Percentiles rank a stretch among this genome's conserved stretches.
These are phyloP conservation scores for Orientallactaga bullata DNA, from an alignment of 2,113 vertebrate species.

Conservation along the genomic window DNA sequence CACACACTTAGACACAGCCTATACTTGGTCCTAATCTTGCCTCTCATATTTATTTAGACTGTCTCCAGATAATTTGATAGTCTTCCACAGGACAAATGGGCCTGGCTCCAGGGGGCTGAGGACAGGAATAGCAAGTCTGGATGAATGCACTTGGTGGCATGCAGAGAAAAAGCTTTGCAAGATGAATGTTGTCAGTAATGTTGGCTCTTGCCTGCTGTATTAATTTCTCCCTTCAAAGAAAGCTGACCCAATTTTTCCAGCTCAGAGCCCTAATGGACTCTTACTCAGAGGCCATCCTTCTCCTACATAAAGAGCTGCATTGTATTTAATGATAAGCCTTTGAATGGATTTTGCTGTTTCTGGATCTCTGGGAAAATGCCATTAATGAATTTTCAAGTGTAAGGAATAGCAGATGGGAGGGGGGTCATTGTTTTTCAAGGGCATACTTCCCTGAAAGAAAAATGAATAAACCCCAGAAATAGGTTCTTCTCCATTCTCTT, in stretches of 20 bases:
- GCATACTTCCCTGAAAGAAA: neutral
- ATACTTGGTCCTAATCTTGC: conserved; percentile 24
- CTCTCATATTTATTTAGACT: conserved; percentile 24
- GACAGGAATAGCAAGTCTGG: conserved; percentile 67
- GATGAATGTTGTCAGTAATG: neutral
- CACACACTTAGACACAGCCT: neutral
- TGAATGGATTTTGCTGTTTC: conserved; percentile 81
- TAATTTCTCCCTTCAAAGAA: conserved; percentile 69
- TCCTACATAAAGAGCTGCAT: conserved; percentile 73
- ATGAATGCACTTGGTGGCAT: conserved; percentile 18
- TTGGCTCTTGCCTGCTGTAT: conserved; percentile 42
- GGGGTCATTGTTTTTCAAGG: conserved; percentile 53
- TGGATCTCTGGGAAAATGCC: conserved; percentile 71
- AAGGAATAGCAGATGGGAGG: conserved; percentile 31
- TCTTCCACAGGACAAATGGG: conserved; percentile 26
- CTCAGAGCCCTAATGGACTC: conserved; percentile 70
- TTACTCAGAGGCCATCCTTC: conserved; percentile 69
- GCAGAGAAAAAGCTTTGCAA: conserved; percentile 58
- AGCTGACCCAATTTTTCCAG: conserved; percentile 78
- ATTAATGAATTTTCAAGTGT: conserved; percentile 62
- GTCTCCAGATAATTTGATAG: conserved; percentile 62
- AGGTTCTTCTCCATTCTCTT: neutral
- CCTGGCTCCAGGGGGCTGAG: conserved; percentile 60
- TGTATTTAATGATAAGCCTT: conserved; percentile 79
- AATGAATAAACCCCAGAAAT: neutral